Conservation (phyloP, 2,113 vertebrate genomes). For the Rhea pennata region DNA sequence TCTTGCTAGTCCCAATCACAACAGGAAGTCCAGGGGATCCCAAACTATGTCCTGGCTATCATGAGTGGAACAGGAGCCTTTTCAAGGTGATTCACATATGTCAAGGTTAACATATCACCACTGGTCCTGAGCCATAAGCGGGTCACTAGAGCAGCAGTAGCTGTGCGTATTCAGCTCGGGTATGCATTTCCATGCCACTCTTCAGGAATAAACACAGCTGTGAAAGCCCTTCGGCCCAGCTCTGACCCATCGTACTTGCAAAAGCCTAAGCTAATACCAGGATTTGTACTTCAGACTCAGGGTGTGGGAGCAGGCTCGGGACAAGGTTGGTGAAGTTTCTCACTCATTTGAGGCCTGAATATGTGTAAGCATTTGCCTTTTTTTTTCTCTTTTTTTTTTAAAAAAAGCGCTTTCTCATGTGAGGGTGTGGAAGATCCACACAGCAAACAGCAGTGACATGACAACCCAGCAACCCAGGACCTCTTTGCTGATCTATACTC, state of each 20-base stretch:
- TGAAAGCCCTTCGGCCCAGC: background rate
- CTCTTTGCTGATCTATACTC: background rate
- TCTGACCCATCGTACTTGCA: background rate
- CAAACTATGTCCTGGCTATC: background rate
- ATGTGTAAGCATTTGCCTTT: background rate
- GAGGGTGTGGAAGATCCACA: background rate
- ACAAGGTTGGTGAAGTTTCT: background rate
- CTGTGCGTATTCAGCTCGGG: background rate
- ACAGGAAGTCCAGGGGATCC: fast-evolving
- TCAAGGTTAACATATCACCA: background rate
- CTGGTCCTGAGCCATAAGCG: background rate
- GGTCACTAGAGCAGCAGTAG: background rate
- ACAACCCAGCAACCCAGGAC: fast-evolving
- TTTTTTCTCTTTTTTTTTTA: background rate
- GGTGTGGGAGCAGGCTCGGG: background rate
- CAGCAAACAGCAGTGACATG: fast-evolving
- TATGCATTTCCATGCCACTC: fast-evolving
- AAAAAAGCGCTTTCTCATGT: background rate
- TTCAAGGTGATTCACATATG: background rate
- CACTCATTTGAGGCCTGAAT: background rate
- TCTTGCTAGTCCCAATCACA: background rate
- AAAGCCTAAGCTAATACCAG: background rate
- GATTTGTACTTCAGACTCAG: background rate
- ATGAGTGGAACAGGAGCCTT: background rate
- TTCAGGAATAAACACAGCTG: fast-evolving